A percentile compares a stretch with the other conserved stretches of the same genome.
These are phyloP conservation scores for Syngnathus floridae DNA, from an alignment of 2,113 vertebrate species.

Conservation along the genomic window DNA sequence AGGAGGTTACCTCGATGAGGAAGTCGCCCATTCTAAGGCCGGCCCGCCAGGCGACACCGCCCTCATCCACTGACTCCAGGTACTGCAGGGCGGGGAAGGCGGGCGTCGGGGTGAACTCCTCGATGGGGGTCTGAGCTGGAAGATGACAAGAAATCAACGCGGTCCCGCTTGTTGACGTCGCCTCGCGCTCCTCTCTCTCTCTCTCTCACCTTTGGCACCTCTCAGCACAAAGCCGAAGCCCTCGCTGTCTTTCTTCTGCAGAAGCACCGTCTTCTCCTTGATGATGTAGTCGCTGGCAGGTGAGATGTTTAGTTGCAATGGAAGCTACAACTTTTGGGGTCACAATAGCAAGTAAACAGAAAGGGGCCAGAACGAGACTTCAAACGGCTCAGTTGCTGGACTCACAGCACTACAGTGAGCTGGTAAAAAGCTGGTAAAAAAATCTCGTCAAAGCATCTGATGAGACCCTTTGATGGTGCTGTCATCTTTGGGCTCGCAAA, in stretches of 20 bases:
- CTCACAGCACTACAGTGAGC: neutral
- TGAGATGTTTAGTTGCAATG: neutral
- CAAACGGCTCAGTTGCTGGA: neutral
- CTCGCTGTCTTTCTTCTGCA: slow-evolving; percentile 94
- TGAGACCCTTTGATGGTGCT: neutral
- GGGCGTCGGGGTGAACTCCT: slow-evolving; percentile 89
- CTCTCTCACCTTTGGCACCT: slow-evolving; percentile 84
- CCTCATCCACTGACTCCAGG: slow-evolving; percentile 88
- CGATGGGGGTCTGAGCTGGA: slow-evolving; percentile 87
- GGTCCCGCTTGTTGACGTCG: neutral
- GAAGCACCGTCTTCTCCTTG: slow-evolving; percentile 88
- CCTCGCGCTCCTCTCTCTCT: neutral
- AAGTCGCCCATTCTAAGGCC: slow-evolving; percentile 91
- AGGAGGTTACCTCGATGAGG: slow-evolving; percentile 79
- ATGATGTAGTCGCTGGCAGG: slow-evolving; percentile 85
- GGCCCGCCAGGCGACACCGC: slow-evolving; percentile 86
- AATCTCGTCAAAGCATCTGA: neutral
- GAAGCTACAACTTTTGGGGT: no score
- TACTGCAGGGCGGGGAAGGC: slow-evolving; percentile 90
- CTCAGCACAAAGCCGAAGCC: slow-evolving; percentile 90
- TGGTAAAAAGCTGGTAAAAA: neutral
- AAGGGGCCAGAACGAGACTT: neutral
- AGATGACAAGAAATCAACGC: neutral
- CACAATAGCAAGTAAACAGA: neutral
- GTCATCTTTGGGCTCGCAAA: neutral